A percentile compares a stretch with the other conserved stretches of the same genome.
Conservation (phyloP, 2,113 vertebrate genomes). For the Cichladusa arquata region DNA sequence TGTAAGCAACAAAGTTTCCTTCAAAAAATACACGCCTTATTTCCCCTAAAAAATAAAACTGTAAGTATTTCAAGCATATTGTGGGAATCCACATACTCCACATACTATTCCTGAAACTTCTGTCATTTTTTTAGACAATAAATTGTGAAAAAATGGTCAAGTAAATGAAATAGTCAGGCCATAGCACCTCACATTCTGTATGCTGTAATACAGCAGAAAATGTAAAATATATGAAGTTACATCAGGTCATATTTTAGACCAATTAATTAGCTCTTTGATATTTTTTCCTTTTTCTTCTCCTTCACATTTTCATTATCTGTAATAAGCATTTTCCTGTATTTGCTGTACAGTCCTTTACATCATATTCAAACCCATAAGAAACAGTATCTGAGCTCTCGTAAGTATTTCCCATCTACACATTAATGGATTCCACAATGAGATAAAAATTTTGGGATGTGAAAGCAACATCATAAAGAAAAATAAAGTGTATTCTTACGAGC, state of each 20-base stretch:
- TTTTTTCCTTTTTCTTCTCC: not conserved
- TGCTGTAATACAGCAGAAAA: not conserved
- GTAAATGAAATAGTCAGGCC: not conserved
- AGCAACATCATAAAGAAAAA: not conserved
- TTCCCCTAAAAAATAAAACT: conserved; percentile 52
- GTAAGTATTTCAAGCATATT: conserved; percentile 27
- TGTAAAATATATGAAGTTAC: not conserved
- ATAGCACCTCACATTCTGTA: conserved; percentile 17
- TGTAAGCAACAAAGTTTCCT: not conserved
- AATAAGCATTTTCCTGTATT: not conserved
- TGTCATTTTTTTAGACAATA: conserved; percentile 64
- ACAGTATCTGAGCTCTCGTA: not conserved
- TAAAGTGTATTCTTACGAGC: not conserved
- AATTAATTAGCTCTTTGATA: not conserved
- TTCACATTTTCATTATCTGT: not conserved
- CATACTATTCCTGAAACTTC: conserved; percentile 56
- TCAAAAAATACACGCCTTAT: conserved; percentile 50
- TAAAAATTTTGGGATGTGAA: not conserved
- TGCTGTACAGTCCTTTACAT: not conserved
- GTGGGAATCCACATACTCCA: conserved; percentile 59
- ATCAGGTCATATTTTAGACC: not conserved
- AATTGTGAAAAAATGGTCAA: conserved; percentile 41
- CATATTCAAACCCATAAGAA: not conserved
- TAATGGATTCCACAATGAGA: not conserved
- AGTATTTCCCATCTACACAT: not conserved